Base-by-base conservation (phyloP, 37 sponge, comb jelly and placozoan genomes). In the Crambe crambe region DNA sequence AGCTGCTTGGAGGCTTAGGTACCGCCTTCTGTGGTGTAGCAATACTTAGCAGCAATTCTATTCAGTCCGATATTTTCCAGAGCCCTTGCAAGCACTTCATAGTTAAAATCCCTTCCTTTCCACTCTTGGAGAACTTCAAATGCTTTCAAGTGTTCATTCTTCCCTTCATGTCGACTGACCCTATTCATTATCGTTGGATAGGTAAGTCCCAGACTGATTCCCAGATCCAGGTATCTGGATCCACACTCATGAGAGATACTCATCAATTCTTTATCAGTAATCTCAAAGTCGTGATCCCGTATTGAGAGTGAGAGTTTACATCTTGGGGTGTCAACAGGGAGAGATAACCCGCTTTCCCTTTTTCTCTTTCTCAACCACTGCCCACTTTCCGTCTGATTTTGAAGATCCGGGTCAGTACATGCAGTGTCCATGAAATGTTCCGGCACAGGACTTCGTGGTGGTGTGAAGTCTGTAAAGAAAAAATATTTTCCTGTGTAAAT, bases 121-220 rank as follows among this genome's bases (percentile, higher is more conserved):
- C 88, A 88, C 76, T 88, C 78, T 56, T 88, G 88, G n/a, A 88
- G 73, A 63, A 88, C 61, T 27, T 68, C 34, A 64, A 75, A 82
- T 1, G 78, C 77, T 42, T 75, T 81, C 78, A 88, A 47, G 73
- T 81, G 83, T 42, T 67, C 82, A 35, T 6, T 1, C 58, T 65
- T 30, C 0, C 77, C 63, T 0, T 44, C 58, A 23, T 57, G 42
- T 60, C 43, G 54, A 1, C 72, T 74, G 32, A 47, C 26, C 26
- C 70, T 70, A 44, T 70, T 72, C 72, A 68, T 70, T 15, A 88
- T 23, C 10, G 58, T 36, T 12, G 29, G 56, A 58, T 76, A 75
- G 43, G 37, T 34, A 25, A 88, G 78, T 30, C 78, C 83, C 32
- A 88, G 78, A 15, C 51, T 37, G 35, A 82, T 73, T n/a, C 83